These are phyloP conservation scores for Ceraclea dissimilis DNA, from an alignment of 2,888 invertebrate genomes.

Conservation along the genomic window DNA sequence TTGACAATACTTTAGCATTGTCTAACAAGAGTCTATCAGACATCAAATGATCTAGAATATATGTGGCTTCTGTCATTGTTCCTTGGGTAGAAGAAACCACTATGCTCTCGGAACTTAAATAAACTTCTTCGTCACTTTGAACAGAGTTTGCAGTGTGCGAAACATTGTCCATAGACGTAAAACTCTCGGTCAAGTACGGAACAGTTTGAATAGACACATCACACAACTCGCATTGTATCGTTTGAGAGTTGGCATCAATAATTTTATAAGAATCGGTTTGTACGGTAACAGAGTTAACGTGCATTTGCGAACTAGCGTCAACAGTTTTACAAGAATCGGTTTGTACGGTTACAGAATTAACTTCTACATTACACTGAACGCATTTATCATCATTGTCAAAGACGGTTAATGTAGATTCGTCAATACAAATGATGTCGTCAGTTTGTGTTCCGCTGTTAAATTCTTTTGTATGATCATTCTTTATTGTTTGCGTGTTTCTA, in stretches of 20 bases:
- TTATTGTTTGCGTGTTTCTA: conserved; percentile 38
- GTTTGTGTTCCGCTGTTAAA: conserved; percentile 44
- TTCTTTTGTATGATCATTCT: conserved; percentile 27
- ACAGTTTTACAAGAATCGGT: conserved; percentile 5
- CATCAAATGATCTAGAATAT: conserved; percentile 7
- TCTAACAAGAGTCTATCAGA: conserved; percentile 8
- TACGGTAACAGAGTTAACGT: background rate
- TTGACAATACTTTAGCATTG: conserved; percentile 12
- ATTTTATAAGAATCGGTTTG: conserved; percentile 12
- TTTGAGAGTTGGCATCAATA: conserved; percentile 9
- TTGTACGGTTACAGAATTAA: conserved; percentile 4
- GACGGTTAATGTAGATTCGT: conserved; percentile 26
- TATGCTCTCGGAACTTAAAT: background rate
- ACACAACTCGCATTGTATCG: background rate
- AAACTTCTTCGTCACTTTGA: background rate
- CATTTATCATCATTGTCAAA: conserved; percentile 7
- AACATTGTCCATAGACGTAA: conserved; percentile 1
- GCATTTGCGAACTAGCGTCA: no score
- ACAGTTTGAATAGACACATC: conserved; percentile 1
- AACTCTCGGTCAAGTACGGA: conserved; percentile 3
- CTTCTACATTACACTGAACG: conserved; percentile 7
- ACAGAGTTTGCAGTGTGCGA: conserved; percentile 1
- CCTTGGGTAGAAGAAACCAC: background rate
- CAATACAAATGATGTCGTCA: conserved; percentile 38
- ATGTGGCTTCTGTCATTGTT: conserved; percentile 15